A percentile compares a stretch with the other conserved stretches of the same genome.
phyloP scores from a whole-genome alignment of 2,888 invertebrate species.

The Choreutis nemorana region DNA sequence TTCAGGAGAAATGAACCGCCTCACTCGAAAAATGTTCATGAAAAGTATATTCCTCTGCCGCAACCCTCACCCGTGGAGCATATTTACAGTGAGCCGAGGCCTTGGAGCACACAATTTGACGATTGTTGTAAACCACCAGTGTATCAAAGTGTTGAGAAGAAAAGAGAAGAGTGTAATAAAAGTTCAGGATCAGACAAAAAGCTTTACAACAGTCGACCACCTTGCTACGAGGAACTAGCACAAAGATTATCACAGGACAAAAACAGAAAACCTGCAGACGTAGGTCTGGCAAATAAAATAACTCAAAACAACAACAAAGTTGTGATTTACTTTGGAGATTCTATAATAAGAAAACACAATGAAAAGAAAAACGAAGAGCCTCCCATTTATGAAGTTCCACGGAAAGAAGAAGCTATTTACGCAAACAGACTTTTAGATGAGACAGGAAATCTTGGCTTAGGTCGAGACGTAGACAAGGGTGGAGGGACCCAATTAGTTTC shows the following conservation, averaged over 20 bases:
- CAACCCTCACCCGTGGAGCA: slow-evolving; percentile 42
- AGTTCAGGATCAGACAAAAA: slow-evolving; percentile 38
- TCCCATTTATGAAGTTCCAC: slow-evolving; percentile 22
- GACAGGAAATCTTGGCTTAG: slow-evolving; percentile 33
- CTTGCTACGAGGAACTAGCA: slow-evolving; percentile 58
- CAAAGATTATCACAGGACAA: slow-evolving; percentile 54
- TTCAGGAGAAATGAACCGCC: slow-evolving; percentile 43
- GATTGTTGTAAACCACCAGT: slow-evolving; percentile 53
- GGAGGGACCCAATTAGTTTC: slow-evolving; percentile 39
- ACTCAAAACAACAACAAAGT: slow-evolving; percentile 70
- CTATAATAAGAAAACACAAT: slow-evolving; percentile 61
- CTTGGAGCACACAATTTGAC: slow-evolving; percentile 41
- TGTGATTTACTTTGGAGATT: slow-evolving; percentile 78
- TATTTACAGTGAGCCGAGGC: slow-evolving; percentile 50
- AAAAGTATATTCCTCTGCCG: slow-evolving; percentile 54
- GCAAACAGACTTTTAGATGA: slow-evolving; percentile 45
- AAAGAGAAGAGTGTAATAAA: slow-evolving; percentile 31
- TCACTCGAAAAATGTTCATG: slow-evolving; percentile 43
- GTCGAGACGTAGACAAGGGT: slow-evolving; percentile 37
- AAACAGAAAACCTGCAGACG: slow-evolving; percentile 43
- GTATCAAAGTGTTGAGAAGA: slow-evolving; percentile 55
- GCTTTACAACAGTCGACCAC: slow-evolving; percentile 42
- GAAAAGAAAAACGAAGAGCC: slow-evolving; percentile 50
- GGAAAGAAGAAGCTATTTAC: slow-evolving; percentile 51
- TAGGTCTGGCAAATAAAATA: slow-evolving; percentile 47